phyloP scores from a whole-genome alignment of 2,113 vertebrate species.

The Leptosomus discolor region DNA sequence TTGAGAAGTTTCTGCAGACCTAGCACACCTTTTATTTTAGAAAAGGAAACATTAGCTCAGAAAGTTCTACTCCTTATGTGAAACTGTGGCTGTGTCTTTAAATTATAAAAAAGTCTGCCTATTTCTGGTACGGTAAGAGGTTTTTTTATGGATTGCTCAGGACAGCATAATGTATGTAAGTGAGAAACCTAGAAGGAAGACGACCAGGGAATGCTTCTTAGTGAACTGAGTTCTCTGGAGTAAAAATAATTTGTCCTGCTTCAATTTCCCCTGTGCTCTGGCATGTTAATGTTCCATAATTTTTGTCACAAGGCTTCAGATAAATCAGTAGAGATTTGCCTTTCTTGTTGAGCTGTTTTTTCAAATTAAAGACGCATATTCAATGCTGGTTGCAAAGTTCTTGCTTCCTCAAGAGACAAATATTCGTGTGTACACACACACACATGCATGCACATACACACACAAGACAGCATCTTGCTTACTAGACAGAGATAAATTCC shows the following conservation, averaged over 20 bases:
- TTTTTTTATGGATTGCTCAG: not conserved
- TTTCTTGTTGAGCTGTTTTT: slow-evolving; percentile 36
- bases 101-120: not conserved
- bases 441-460: not conserved
- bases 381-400: not conserved
- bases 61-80: not conserved
- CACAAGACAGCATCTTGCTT: slow-evolving; percentile 12
- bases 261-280: not conserved
- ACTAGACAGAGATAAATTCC: slow-evolving; percentile 72
- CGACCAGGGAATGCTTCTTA: not conserved
- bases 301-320: slow-evolving; percentile 51
- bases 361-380: not conserved
- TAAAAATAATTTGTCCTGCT: slow-evolving; percentile 23
- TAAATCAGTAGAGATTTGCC: slow-evolving; percentile 47
- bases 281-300: not conserved
- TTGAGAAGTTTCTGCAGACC: not conserved
- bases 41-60: not conserved
- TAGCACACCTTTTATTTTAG: not conserved
- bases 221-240: slow-evolving; percentile 4
- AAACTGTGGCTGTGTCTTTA: not conserved
- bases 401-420: not conserved
- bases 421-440: accelerated
- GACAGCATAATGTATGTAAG: not conserved
- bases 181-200: not conserved
- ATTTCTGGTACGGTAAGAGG: not conserved